Evolutionary conservation across 2,797 vertebrate genomes (phyloP).

Genomic region (Fundulus diaphanus): DNA sequence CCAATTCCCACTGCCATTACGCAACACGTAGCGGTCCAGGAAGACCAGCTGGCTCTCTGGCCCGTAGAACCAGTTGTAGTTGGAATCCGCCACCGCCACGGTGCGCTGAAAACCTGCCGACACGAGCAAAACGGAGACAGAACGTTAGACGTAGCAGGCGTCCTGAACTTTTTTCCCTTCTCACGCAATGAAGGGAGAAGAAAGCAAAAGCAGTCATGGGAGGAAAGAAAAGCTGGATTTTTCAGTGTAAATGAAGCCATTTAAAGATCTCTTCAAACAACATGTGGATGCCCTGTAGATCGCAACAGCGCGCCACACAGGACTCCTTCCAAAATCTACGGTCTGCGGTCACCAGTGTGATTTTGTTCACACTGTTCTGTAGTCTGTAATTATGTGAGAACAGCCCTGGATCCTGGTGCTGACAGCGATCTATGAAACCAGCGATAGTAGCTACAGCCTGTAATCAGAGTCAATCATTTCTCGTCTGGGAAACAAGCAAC

Average conservation of each 20-base stretch:
- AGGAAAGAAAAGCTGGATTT: no score
- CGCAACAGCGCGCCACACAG: not conserved
- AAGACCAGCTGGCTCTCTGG: slow-evolving; percentile 98
- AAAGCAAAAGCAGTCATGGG: not conserved
- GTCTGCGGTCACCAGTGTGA: slow-evolving; percentile 5
- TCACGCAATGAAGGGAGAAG: not conserved
- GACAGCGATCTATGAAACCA: slow-evolving; percentile 26
- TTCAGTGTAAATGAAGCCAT: not conserved
- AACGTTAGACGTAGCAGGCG: not conserved
- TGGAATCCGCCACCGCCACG: slow-evolving; percentile 96
- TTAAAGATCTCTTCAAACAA: not conserved
- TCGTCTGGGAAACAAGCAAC: not conserved
- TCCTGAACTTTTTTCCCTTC: not conserved
- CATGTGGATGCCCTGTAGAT: slow-evolving; percentile 15
- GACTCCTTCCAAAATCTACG: not conserved
- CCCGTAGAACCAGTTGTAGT: slow-evolving; percentile 99
- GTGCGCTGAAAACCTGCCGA: slow-evolving; percentile 93
- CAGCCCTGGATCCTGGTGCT: slow-evolving; percentile 6
- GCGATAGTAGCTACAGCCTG: not conserved
- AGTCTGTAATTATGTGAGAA: slow-evolving; percentile 28
- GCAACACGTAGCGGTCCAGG: slow-evolving; percentile 94
- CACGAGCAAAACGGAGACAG: slow-evolving; percentile 18
- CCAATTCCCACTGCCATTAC: slow-evolving; percentile 98
- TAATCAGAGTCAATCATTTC: slow-evolving; percentile 11
- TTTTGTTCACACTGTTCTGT: slow-evolving; percentile 24